Conservation (phyloP, 2,113 vertebrate genomes). For the Calidris pygmaea region DNA sequence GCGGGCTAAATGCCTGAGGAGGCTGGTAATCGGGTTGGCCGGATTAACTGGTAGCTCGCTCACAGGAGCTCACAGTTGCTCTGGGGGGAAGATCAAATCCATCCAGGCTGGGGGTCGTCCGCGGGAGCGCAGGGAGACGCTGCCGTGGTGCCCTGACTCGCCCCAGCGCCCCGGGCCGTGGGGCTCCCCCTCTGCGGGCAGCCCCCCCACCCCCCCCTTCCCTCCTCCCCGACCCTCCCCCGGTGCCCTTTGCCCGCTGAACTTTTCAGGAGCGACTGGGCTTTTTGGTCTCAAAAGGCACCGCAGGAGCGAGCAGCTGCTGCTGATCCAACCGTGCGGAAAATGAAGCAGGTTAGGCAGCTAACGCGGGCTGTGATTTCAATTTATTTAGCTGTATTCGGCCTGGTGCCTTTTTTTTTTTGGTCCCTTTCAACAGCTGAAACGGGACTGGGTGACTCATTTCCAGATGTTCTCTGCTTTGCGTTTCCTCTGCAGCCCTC, state of each 20-base stretch:
- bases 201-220: too few species aligned
- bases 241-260: neutral
- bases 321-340: neutral
- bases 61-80: neutral
- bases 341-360: constrained; percentile 6
- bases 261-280: neutral
- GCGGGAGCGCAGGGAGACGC: neutral
- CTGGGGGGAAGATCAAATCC: neutral
- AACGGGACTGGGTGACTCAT: neutral
- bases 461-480: neutral
- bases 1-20: neutral
- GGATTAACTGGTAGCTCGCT: neutral
- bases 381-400: neutral
- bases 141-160: neutral
- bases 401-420: neutral
- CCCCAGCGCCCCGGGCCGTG: neutral
- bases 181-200: neutral
- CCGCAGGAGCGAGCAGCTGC: neutral
- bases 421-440: neutral
- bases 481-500: neutral
- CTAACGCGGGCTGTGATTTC: neutral
- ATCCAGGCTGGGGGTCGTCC: neutral
- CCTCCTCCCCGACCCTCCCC: too few species aligned
- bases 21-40: neutral
- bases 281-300: neutral